Base-by-base conservation (phyloP, 2,113 vertebrate genomes). In the Atherinomorus stipes region DNA sequence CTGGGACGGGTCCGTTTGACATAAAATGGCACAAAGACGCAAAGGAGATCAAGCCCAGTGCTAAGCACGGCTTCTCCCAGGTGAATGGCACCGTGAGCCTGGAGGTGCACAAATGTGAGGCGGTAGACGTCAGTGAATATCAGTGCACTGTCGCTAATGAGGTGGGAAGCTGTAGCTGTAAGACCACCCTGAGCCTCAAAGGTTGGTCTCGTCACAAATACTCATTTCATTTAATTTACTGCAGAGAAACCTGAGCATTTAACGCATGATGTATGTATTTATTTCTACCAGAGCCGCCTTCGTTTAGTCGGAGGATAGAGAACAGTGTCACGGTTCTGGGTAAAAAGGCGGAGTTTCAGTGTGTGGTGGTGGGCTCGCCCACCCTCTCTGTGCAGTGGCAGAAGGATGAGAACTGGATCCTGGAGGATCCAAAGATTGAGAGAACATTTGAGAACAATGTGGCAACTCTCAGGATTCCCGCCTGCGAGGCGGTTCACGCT, bases 11-110 rank as follows among this genome's bases (percentile, higher is more conserved):
- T 87, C 98, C 96, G 0, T 98, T 96, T 92, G 94, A 97, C 81
- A 94, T 98, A 47, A 96, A 90, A 4, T 99, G 97, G 97, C 93
- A 96, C 90, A 98, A 96, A 92, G 96, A 98, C 84, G 94, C 94
- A 60, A 99, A 94, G 68, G 97, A 98, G 78, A 95, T 99, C 53
- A 95, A 95, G 88, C 94, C 94, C 80, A 96, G 96, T 93, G 95
- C 95, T 77, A 99, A 98, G 83, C 96, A 99, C 0, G 80, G 88
- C 13, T 86, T 96, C 64, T 93, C 93, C n/a, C 90, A 93, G 64
- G 90, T 88, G 57, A 95, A 95, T 63, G 94, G 87, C 4, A 73
- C 93, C 25, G 88, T 97, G 87, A 90, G 90, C 56, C 95, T 99
- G 18, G 95, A 94, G 25, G 95, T 98, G 77, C 95, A 94, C 80